Percentiles rank a stretch among this genome's conserved stretches.
phyloP scores from a whole-genome alignment of 2,797 vertebrate species.

The Gallirallus australis region DNA sequence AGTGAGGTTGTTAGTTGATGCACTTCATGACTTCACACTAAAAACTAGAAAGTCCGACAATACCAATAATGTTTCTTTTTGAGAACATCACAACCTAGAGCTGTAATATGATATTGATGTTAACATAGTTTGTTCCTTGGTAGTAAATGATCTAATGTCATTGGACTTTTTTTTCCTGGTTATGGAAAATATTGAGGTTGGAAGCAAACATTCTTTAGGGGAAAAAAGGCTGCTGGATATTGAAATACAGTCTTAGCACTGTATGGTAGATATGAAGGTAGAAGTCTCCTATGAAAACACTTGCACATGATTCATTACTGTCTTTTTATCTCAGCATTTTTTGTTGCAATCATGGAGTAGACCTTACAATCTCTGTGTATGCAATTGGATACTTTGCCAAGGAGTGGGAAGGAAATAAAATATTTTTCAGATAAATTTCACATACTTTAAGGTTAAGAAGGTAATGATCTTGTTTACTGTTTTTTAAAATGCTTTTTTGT shows the following conservation, averaged over 20 bases:
- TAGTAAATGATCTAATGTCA: slow-evolving; percentile 32
- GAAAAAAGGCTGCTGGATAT: background rate
- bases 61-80: slow-evolving; percentile 36
- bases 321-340: slow-evolving; percentile 66
- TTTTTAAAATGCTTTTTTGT: slow-evolving; percentile 63
- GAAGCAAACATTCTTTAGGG: slow-evolving; percentile 5
- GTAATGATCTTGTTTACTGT: background rate
- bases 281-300: slow-evolving; percentile 73
- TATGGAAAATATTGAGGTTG: background rate
- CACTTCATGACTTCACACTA: slow-evolving; percentile 76
- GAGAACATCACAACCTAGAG: slow-evolving; percentile 10
- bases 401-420: slow-evolving; percentile 55
- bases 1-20: slow-evolving; percentile 81
- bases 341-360: slow-evolving; percentile 78
- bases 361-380: slow-evolving; percentile 71
- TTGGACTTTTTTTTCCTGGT: slow-evolving; percentile 30
- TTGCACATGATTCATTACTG: slow-evolving; percentile 71
- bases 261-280: slow-evolving; percentile 20
- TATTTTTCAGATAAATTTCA: slow-evolving; percentile 80
- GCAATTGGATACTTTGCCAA: slow-evolving; percentile 71
- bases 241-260: slow-evolving; percentile 27
- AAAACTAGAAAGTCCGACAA: slow-evolving; percentile 57
- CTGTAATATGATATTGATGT: slow-evolving; percentile 37
- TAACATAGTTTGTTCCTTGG: slow-evolving; percentile 37
- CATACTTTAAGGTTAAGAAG: slow-evolving; percentile 75